Evolutionary conservation across 2,797 vertebrate genomes (phyloP), one percentile per base, ranked within the genome.

Genomic region (Mormyrops boulengeri): DNA sequence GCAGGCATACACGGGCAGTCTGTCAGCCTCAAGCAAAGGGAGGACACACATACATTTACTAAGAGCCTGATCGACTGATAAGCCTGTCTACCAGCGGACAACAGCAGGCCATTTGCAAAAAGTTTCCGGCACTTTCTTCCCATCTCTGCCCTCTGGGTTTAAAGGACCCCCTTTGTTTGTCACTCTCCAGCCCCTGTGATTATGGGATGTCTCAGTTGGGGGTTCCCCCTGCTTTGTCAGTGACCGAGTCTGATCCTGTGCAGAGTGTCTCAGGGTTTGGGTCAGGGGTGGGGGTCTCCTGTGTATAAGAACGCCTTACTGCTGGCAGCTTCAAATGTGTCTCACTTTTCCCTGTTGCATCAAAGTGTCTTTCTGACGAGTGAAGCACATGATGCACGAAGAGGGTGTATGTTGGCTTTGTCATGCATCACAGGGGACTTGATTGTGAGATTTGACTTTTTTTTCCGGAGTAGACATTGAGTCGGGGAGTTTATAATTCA

Each of bases 211-310:
- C 66, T 88, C 60, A 88, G 89, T 57, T 50, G 85, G 41, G 49
- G 88, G 91, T 88, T 53, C 47, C 69, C 88, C 91, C 89, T 85
- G 73, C 92, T 90, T 85, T 90, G 90, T 90, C 89, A 90, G 41
- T 89, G 91, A 94, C 92, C 91, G 91, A 90, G 91, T 91, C 91
- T 89, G 47, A 85, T 84, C 89, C 89, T 91, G 88, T 92, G 89
- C 26, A 90, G 87, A 88, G 92, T 62, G 60, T 90, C 94, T 96
- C 94, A 95, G 94, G 95, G 92, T 96, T 95, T 95, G 96, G 95
- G 96, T 95, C 95, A 92, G 90, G 89, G 92, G 93, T 94, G 93
- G 90, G 94, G 95, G 91, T 93, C 92, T 30, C 50, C 22, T 12
- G 9, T 30, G 8, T 9, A 62, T 26, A 60, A 22, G n/a, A 60